Conservation (phyloP, 2,113 vertebrate species). For the Collichthys lucidus region DNA sequence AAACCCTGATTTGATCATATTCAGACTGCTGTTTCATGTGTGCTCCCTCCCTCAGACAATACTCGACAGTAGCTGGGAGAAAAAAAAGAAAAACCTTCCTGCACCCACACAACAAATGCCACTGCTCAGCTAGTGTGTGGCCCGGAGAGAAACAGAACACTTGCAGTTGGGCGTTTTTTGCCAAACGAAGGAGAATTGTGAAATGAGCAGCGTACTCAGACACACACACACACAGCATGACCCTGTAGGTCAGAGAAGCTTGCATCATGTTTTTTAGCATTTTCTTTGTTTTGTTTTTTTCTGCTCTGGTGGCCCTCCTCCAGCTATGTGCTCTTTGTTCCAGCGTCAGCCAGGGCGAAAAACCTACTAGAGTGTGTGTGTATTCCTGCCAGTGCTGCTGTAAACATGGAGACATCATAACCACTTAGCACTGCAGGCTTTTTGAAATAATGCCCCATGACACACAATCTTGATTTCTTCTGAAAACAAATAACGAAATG, state of each 20-base stretch:
- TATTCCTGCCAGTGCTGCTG: conserved; percentile 60
- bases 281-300: conserved; percentile 29
- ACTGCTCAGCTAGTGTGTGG: conserved; percentile 35
- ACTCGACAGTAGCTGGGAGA: conserved; percentile 19
- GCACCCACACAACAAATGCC: conserved; percentile 66
- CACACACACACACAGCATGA: conserved; percentile 17
- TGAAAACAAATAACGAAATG: not conserved
- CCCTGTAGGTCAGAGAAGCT: conserved; percentile 60
- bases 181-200: conserved; percentile 42
- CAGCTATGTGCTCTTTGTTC: conserved; percentile 65
- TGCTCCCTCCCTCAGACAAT: conserved; percentile 35
- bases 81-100: conserved; percentile 27
- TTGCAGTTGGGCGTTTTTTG: conserved; percentile 37
- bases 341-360: conserved; percentile 23
- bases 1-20: conserved; percentile 50
- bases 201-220: conserved; percentile 43
- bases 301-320: conserved; percentile 54
- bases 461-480: conserved; percentile 19
- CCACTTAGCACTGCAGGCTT: conserved; percentile 23
- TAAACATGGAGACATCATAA: conserved; percentile 60
- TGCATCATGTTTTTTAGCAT: conserved; percentile 50
- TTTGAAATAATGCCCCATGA: conserved; percentile 44
- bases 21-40: conserved; percentile 35
- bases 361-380: conserved; percentile 44
- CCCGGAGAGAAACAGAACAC: conserved; percentile 47